Percentiles rank a stretch among this genome's conserved stretches.
Conservation (phyloP, 2,888 invertebrate genomes). For the Galerucella calmariensis region DNA sequence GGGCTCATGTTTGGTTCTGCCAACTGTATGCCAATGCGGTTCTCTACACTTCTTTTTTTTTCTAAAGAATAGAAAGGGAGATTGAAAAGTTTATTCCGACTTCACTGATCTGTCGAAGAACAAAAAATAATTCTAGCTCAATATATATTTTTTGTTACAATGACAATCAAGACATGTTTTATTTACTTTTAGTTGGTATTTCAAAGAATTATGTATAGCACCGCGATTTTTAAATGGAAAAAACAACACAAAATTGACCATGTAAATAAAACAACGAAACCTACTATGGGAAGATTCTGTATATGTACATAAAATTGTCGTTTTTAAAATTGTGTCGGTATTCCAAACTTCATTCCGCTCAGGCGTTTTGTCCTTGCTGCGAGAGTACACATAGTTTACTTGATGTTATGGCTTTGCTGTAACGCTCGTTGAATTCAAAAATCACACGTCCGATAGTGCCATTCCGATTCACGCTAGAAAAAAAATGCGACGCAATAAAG, state of each 20-base stretch:
- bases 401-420: constrained; percentile 46
- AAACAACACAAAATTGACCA: constrained; percentile 16
- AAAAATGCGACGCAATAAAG: constrained; percentile 30
- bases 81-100: too few species aligned
- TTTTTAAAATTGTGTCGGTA: constrained; percentile 30
- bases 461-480: constrained; percentile 44
- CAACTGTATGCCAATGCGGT: too few species aligned
- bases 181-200: too few species aligned
- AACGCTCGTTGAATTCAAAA: constrained; percentile 52
- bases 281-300: constrained; percentile 17
- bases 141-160: too few species aligned
- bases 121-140: too few species aligned
- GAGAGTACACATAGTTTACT: constrained; percentile 36
- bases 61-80: too few species aligned
- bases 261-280: constrained; percentile 16
- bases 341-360: constrained; percentile 33
- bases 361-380: constrained; percentile 34
- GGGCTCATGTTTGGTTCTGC: too few species aligned
- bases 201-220: too few species aligned
- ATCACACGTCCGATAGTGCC: constrained; percentile 49
- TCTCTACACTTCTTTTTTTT: too few species aligned
- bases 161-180: too few species aligned
- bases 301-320: constrained; percentile 15
- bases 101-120: too few species aligned
- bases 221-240: neutral